A percentile compares a stretch with the other conserved stretches of the same genome.
These are phyloP conservation scores for Leptothorax acervorum DNA, from an alignment of 2,888 invertebrate species.

Conservation along the genomic window DNA sequence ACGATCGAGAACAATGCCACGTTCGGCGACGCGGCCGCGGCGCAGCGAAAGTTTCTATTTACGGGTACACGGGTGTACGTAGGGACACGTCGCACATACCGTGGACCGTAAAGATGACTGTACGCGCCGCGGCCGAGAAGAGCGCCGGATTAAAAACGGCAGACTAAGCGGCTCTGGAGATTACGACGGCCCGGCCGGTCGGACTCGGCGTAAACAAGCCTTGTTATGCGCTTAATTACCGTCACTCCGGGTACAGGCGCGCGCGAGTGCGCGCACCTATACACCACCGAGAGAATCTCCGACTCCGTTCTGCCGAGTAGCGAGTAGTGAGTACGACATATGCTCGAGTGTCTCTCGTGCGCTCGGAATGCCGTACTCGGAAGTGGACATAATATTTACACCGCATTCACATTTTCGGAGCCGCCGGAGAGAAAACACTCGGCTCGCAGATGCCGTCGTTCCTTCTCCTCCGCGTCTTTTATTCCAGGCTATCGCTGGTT, in stretches of 20 bases:
- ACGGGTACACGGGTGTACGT: slow-evolving; percentile 32
- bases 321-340: not conserved
- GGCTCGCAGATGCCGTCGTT: not conserved
- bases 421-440: not conserved
- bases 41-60: slow-evolving; percentile 52
- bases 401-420: not conserved
- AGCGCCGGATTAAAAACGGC: slow-evolving; percentile 77
- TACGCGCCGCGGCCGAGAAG: slow-evolving; percentile 64
- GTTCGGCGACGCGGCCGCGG: slow-evolving; percentile 26
- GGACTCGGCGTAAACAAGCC: slow-evolving; percentile 75
- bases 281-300: not conserved
- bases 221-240: slow-evolving; percentile 78
- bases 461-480: not conserved
- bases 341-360: not conserved
- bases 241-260: slow-evolving; percentile 56
- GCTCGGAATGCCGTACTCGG: not conserved
- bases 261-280: slow-evolving; percentile 1
- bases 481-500: slow-evolving; percentile 13
- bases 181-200: slow-evolving; percentile 68
- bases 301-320: not conserved
- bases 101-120: slow-evolving; percentile 60
- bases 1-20: slow-evolving; percentile 38
- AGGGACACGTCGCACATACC: slow-evolving; percentile 57
- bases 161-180: slow-evolving; percentile 77
- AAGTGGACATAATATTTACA: slow-evolving; percentile 13